These are phyloP conservation scores for Biston betularia DNA, from an alignment of 2,888 invertebrate species.

Conservation along the genomic window DNA sequence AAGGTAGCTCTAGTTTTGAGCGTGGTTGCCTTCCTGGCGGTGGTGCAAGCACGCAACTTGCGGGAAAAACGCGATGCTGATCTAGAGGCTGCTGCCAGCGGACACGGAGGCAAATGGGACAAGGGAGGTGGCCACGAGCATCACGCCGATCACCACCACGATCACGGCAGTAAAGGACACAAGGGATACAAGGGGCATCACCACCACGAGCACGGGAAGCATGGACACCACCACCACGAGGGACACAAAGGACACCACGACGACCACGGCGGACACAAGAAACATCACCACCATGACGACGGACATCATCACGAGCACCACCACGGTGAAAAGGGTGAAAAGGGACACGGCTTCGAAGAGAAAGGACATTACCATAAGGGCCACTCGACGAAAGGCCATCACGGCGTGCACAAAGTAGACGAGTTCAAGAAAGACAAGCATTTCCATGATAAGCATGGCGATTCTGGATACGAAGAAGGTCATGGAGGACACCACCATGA, in stretches of 20 bases:
- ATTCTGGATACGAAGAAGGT: slow-evolving; percentile 91
- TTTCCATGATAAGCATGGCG: slow-evolving; percentile 93
- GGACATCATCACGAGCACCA: slow-evolving; percentile 88
- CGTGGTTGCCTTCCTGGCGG: slow-evolving; percentile 71
- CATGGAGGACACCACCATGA: slow-evolving; percentile 92
- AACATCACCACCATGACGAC: slow-evolving; percentile 88
- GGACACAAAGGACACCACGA: slow-evolving; percentile 86
- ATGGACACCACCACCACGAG: slow-evolving; percentile 91
- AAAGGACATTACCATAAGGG: slow-evolving; percentile 92
- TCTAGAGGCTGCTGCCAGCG: slow-evolving; percentile 82
- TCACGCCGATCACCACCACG: slow-evolving; percentile 87
- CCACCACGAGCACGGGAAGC: slow-evolving; percentile 88
- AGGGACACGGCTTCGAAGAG: slow-evolving; percentile 83
- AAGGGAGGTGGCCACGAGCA: slow-evolving; percentile 88
- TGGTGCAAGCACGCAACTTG: slow-evolving; percentile 75
- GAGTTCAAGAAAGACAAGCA: slow-evolving; percentile 94
- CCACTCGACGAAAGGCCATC: slow-evolving; percentile 94
- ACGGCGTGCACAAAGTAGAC: slow-evolving; percentile 93
- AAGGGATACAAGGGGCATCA: slow-evolving; percentile 90
- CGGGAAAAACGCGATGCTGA: slow-evolving; percentile 81
- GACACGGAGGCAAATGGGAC: slow-evolving; percentile 60
- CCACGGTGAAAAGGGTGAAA: slow-evolving; percentile 88
- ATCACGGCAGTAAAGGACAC: slow-evolving; percentile 89
- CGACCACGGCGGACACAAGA: slow-evolving; percentile 88
- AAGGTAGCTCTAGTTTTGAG: slow-evolving; percentile 65